A percentile compares a stretch with the other conserved stretches of the same genome.
Evolutionary conservation across 2,888 invertebrate genomes (phyloP).

Genomic region (Acrobasis consociella): DNA sequence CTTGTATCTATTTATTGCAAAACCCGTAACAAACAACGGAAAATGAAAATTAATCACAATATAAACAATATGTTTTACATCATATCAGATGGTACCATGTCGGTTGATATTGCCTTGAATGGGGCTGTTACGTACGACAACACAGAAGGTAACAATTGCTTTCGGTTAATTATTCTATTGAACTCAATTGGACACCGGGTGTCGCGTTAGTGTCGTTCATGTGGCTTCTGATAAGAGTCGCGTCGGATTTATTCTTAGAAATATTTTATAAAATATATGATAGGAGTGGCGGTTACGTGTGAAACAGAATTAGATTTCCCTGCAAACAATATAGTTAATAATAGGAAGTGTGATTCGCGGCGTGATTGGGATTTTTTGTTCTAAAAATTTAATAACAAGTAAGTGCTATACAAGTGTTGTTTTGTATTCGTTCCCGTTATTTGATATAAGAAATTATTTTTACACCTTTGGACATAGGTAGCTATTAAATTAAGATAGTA

Average conservation of each 20-base stretch:
- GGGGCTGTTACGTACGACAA: background rate
- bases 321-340: background rate
- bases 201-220: constrained; percentile 44
- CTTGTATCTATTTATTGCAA: too few relatives aligned
- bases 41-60: too few relatives aligned
- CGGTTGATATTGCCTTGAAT: background rate
- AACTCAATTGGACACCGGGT: constrained; percentile 64
- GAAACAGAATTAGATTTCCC: background rate
- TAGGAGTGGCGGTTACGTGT: background rate
- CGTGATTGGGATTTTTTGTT: too few relatives aligned
- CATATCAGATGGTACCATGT: background rate
- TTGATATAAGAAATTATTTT: too few relatives aligned
- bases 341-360: too few relatives aligned
- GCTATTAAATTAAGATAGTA: too few relatives aligned
- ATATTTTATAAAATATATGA: background rate
- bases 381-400: too few relatives aligned
- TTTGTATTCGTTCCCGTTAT: too few relatives aligned
- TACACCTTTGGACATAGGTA: too few relatives aligned
- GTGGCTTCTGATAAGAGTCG: constrained; percentile 40
- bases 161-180: constrained; percentile 69
- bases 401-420: too few relatives aligned
- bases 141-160: constrained; percentile 23
- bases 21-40: too few relatives aligned
- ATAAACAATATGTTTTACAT: too few relatives aligned
- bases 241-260: constrained; percentile 24